phyloP scores from a whole-genome alignment of 2,113 vertebrate genomes.

The Brachypodius melanocephalos region DNA sequence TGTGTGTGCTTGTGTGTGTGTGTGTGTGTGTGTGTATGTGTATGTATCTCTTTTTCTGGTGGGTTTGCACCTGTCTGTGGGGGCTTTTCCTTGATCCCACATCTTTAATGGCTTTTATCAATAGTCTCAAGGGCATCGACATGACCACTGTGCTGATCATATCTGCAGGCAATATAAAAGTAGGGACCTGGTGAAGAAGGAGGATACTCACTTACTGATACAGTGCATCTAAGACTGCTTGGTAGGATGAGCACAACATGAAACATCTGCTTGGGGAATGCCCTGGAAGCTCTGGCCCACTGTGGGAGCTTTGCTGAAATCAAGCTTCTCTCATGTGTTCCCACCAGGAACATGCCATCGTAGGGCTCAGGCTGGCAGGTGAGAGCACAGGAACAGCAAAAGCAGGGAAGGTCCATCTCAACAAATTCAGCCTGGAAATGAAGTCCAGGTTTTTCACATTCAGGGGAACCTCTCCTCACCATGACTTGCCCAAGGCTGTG shows the following conservation, averaged over 20 bases:
- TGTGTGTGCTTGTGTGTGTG: background rate
- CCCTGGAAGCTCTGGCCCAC: background rate
- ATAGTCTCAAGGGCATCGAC: background rate
- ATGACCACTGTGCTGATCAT: background rate
- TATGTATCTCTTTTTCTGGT: background rate
- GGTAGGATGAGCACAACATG: background rate
- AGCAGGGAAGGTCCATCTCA: background rate
- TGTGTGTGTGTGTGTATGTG: background rate
- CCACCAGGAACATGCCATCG: fast-evolving
- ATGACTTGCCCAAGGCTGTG: background rate
- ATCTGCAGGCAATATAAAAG: background rate
- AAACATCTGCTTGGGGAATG: background rate
- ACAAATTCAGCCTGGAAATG: background rate
- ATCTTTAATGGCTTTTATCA: background rate
- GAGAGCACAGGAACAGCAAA: background rate
- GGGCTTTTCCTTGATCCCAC: background rate
- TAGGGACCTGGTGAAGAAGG: background rate
- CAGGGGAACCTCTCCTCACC: background rate
- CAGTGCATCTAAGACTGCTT: background rate
- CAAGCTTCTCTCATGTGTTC: background rate
- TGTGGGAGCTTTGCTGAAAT: background rate
- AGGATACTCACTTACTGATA: background rate
- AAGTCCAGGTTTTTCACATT: background rate
- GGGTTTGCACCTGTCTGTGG: background rate
- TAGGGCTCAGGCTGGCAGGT: background rate